A percentile compares a stretch with the other conserved stretches of the same genome.
Conservation (phyloP, 2,888 invertebrate genomes). For the Pristionchus mayeri region DNA sequence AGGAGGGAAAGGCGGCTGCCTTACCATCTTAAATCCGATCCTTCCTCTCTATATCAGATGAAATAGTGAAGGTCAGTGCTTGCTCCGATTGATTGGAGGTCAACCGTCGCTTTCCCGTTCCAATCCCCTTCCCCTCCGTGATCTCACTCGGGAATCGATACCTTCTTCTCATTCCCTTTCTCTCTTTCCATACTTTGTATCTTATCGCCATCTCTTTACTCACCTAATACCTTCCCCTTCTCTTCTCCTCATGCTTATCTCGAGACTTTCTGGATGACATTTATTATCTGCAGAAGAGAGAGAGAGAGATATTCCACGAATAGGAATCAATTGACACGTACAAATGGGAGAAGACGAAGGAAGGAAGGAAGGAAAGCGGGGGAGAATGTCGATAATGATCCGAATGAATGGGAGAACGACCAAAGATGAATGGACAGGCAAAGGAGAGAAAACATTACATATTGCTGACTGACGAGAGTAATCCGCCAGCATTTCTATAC, state of each 20-base stretch:
- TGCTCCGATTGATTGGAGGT: constrained; percentile 41
- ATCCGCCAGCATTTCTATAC: not conserved
- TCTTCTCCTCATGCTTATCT: constrained; percentile 38
- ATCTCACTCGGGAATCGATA: constrained; percentile 38
- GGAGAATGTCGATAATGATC: not conserved
- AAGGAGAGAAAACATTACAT: constrained; percentile 14
- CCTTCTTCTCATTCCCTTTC: not conserved
- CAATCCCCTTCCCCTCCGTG: not conserved
- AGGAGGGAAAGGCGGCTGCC: not conserved
- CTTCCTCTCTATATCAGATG: constrained; percentile 48
- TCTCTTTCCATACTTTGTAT: constrained; percentile 27
- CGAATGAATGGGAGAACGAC: constrained; percentile 11
- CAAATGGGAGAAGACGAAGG: not conserved
- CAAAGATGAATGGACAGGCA: not conserved
- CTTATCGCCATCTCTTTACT: constrained; percentile 47
- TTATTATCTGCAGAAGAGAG: constrained; percentile 11
- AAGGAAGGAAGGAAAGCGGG: constrained; percentile 18
- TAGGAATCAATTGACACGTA: constrained; percentile 24
- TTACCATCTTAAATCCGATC: constrained; percentile 43
- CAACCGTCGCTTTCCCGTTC: constrained; percentile 3
- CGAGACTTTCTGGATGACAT: constrained; percentile 33
- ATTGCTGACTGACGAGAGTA: not conserved
- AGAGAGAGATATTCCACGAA: constrained; percentile 36
- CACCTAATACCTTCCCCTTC: constrained; percentile 31
- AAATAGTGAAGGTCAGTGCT: constrained; percentile 50